Base-by-base conservation (phyloP, 2,113 vertebrate genomes). In the Furnarius figulus region DNA sequence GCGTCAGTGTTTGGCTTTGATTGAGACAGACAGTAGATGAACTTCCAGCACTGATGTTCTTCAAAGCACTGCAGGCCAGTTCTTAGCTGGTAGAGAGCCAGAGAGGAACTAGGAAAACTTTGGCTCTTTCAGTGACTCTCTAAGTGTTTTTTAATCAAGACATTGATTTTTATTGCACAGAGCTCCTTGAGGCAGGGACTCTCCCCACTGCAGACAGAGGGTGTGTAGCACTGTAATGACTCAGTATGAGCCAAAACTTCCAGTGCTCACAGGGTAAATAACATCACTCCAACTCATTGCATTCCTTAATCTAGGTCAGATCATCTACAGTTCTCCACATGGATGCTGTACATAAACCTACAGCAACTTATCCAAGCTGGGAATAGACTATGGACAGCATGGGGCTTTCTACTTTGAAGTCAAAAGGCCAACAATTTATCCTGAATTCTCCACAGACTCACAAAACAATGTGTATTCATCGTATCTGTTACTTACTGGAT, bases 1-100 rank as follows among this genome's bases (percentile, higher is more conserved):
- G n/a, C 33, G 49, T 88, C 90, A 95, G 84, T 93, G 92, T 84
- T 21, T 92, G 83, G 85, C 93, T 89, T 87, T 65, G 61, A 90
- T 63, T 67, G 33, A 95, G 27, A 83, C 71, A 78, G 67, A 50
- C 47, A 77, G 33, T 42, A 85, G 24, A 82, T 55, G 47, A 66
- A 85, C 71, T 85, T 90, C 23, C 46, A 96, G 44, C 46, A 70
- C 28, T 28, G 35, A 27, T 30, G n/a, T 5, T 90, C 85, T 94
- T 89, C 59, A 87, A 62, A 75, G 33, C 28, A 84, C 35, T 11
- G 31, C 44, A 65, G 66, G 31, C 44, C 72, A 83, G 72, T 30
- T 72, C 30, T 90, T 61, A 74, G 70, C 17, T 59, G 52, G 61
- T 56, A 5, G 21, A 87, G 42, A 90, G 71, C 23, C 68, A 71